Percentiles rank a stretch among this genome's conserved stretches.
Conservation (phyloP, 2,113 vertebrate genomes). For the Equus przewalskii region DNA sequence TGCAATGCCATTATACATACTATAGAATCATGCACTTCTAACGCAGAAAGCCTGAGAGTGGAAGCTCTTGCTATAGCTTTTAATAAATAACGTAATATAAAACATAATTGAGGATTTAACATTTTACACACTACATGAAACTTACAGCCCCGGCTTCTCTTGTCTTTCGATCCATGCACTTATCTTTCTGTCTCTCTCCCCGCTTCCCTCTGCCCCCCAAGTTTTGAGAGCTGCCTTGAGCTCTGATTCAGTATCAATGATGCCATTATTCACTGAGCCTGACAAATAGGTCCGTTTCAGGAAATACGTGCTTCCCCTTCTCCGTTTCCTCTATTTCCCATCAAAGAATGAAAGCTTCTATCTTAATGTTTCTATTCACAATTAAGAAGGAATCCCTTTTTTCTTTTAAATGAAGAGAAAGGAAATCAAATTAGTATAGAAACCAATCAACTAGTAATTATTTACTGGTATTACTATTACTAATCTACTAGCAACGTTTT, state of each 20-base stretch:
- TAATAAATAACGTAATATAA: background rate
- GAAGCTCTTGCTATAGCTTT: background rate
- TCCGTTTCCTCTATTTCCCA: conserved; percentile 50
- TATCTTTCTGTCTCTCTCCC: background rate
- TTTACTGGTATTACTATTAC: too few species aligned
- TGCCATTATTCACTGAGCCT: conserved; percentile 71
- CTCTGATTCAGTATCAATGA: conserved; percentile 70
- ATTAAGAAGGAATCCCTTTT: conserved; percentile 4
- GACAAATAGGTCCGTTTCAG: conserved; percentile 66
- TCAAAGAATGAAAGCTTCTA: conserved; percentile 61
- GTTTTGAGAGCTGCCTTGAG: conserved; percentile 52
- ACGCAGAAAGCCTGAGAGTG: background rate
- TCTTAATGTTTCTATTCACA: conserved; percentile 63
- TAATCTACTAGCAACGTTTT: background rate
- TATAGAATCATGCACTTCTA: background rate
- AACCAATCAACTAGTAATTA: background rate
- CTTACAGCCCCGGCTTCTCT: background rate
- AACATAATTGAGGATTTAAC: background rate
- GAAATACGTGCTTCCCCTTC: conserved; percentile 62
- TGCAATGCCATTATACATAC: background rate
- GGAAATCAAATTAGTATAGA: conserved; percentile 47
- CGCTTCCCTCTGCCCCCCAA: background rate
- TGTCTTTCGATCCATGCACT: background rate
- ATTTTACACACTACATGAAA: background rate
- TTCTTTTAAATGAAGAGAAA: conserved; percentile 43